Conservation (phyloP, 1,140 invertebrate genomes). For the Bombus terrestris region DNA sequence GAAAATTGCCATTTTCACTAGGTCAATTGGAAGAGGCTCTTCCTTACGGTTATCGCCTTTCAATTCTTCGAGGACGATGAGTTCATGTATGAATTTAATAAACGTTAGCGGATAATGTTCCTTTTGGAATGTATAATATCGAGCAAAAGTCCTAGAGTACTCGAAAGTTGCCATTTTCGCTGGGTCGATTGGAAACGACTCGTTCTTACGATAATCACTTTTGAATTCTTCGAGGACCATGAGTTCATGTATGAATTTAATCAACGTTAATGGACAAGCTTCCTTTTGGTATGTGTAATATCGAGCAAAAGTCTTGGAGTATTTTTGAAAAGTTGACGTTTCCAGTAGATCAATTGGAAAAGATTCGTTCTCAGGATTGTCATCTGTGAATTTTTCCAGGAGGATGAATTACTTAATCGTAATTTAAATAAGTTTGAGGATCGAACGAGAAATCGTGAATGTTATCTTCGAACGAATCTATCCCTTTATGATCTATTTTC, state of each 20-base stretch:
- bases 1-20: not conserved
- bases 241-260: not conserved
- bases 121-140: not conserved
- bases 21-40: not conserved
- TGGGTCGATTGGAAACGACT: too few relatives aligned
- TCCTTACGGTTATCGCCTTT: not conserved
- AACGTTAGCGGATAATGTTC: too few relatives aligned
- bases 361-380: too few relatives aligned
- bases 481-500: too few relatives aligned
- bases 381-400: not conserved
- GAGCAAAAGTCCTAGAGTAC: too few relatives aligned
- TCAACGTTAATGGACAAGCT: not conserved
- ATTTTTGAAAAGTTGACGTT: not conserved
- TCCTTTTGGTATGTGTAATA: not conserved
- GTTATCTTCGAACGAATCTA: too few relatives aligned
- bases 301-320: too few relatives aligned
- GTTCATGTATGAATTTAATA: not conserved
- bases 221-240: not conserved
- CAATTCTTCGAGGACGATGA: not conserved
- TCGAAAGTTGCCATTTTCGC: not conserved
- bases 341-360: too few relatives aligned
- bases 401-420: too few relatives aligned
- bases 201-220: not conserved
- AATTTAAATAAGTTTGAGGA: too few relatives aligned
- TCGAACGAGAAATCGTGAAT: too few relatives aligned